Conservation (phyloP, 1,140 invertebrate species). For the Drosophila kepulauana region DNA sequence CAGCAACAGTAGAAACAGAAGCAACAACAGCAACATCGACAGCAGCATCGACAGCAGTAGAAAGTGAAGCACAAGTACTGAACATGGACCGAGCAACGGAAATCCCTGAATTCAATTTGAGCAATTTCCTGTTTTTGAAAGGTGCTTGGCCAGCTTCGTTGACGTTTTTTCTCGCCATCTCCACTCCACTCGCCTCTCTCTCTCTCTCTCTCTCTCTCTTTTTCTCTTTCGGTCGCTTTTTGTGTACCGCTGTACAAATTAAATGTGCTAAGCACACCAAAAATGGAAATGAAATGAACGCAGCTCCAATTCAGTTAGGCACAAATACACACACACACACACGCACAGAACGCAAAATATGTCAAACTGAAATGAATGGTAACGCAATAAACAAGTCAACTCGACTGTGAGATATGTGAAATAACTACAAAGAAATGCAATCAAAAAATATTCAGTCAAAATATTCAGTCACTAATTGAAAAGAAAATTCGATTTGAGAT, state of each 20-base stretch:
- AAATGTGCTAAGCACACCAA: slow-evolving; percentile 47
- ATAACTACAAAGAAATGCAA: slow-evolving; percentile 9
- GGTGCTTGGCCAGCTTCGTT: slow-evolving; percentile 37
- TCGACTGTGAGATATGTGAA: background rate
- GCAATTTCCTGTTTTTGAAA: slow-evolving; percentile 76
- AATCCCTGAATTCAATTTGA: slow-evolving; percentile 79
- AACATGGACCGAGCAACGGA: slow-evolving; percentile 40
- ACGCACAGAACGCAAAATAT: background rate
- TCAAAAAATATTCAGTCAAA: too few relatives aligned
- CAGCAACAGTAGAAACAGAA: background rate
- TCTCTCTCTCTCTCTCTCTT: too few relatives aligned
- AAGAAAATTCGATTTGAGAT: too few relatives aligned
- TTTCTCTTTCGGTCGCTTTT: background rate
- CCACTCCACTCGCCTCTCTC: background rate
- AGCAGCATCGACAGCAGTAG: background rate
- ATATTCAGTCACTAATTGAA: too few relatives aligned
- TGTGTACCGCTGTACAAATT: slow-evolving; percentile 25
- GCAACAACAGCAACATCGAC: background rate
- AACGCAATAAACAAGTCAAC: background rate
- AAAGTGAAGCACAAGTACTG: background rate
- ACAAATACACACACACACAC: slow-evolving; percentile 32
- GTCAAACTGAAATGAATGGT: background rate
- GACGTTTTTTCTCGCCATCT: background rate
- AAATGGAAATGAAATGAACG: slow-evolving; percentile 50
- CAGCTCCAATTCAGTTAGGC: slow-evolving; percentile 64